A percentile compares a stretch with the other conserved stretches of the same genome.
Conservation (phyloP, 2,888 invertebrate species). For the Tricholauxania praeusta region DNA sequence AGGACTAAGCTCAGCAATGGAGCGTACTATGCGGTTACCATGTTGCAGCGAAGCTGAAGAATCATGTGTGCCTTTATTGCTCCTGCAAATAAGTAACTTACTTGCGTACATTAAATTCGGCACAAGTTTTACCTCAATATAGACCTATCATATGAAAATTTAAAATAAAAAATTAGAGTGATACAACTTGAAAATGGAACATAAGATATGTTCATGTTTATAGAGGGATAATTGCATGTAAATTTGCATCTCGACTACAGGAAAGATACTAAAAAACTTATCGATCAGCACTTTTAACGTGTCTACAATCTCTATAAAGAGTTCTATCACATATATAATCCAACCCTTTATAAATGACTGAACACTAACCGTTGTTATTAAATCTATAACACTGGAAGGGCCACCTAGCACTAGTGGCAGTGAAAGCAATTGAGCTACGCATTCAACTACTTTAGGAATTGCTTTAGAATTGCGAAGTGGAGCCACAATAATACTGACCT, state of each 20-base stretch:
- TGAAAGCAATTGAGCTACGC: constrained; percentile 74
- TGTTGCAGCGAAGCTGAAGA: constrained; percentile 57
- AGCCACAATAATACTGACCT: constrained; percentile 73
- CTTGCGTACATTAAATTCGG: constrained; percentile 85
- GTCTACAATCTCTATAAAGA: too few species aligned
- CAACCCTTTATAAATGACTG: not conserved
- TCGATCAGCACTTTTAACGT: too few species aligned
- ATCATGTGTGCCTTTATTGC: constrained; percentile 47
- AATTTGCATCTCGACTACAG: too few species aligned
- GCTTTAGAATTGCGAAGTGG: constrained; percentile 76
- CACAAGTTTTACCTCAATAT: constrained; percentile 83
- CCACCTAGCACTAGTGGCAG: constrained; percentile 74
- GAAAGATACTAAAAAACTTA: too few species aligned
- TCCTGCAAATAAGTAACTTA: constrained; percentile 72
- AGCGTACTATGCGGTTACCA: constrained; percentile 54
- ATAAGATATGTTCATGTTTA: not conserved
- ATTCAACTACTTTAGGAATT: constrained; percentile 73
- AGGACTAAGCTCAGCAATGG: constrained; percentile 67
- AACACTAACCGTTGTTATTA: constrained; percentile 67
- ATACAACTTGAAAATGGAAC: not conserved
- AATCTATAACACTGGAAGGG: constrained; percentile 67
- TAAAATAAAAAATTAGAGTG: constrained; percentile 7
- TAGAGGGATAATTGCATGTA: too few species aligned
- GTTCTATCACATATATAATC: not conserved
- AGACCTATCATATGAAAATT: constrained; percentile 70